phyloP scores from a whole-genome alignment of 2,888 invertebrate genomes.

The Coleophora deauratella region DNA sequence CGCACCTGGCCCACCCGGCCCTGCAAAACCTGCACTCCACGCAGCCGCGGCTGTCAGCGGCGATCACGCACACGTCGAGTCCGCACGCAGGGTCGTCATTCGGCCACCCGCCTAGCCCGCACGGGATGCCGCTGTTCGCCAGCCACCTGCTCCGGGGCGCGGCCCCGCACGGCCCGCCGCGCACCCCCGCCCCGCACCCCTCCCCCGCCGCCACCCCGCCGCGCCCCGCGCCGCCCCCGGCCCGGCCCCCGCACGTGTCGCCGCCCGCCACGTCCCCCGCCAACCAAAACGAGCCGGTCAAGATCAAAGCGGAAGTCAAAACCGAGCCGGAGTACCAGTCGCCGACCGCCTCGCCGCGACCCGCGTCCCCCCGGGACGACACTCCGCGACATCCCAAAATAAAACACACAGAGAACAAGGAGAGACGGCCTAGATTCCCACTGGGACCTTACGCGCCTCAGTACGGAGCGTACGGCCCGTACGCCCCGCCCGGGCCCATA shows the following conservation, averaged over 20 bases:
- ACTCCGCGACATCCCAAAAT: conserved; percentile 58
- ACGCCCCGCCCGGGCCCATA: conserved; percentile 34
- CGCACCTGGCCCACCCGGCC: background rate
- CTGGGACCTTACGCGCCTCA: conserved; percentile 67
- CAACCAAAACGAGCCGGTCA: conserved; percentile 30
- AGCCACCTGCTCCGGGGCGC: conserved; percentile 4
- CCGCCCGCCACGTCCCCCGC: conserved; percentile 15
- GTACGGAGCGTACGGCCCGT: conserved; percentile 60
- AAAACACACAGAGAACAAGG: conserved; percentile 63
- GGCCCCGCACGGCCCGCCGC: conserved; percentile 10
- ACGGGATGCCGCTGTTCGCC: too few species aligned
- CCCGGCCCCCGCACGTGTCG: conserved; percentile 9
- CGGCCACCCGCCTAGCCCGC: too few species aligned
- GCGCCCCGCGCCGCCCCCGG: conserved; percentile 7
- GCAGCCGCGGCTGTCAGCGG: too few species aligned
- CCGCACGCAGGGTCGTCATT: too few species aligned
- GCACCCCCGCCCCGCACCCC: conserved; percentile 6
- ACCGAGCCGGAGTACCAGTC: conserved; percentile 61
- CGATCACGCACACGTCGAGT: too few species aligned
- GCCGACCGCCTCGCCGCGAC: conserved; percentile 36
- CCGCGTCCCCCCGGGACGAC: conserved; percentile 35
- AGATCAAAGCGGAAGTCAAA: conserved; percentile 64
- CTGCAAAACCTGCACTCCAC: background rate
- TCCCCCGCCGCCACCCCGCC: conserved; percentile 3
- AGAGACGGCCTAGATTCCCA: conserved; percentile 52